These are phyloP conservation scores for Hirundichthys speculiger DNA, from an alignment of 2,113 vertebrate genomes.

Conservation along the genomic window DNA sequence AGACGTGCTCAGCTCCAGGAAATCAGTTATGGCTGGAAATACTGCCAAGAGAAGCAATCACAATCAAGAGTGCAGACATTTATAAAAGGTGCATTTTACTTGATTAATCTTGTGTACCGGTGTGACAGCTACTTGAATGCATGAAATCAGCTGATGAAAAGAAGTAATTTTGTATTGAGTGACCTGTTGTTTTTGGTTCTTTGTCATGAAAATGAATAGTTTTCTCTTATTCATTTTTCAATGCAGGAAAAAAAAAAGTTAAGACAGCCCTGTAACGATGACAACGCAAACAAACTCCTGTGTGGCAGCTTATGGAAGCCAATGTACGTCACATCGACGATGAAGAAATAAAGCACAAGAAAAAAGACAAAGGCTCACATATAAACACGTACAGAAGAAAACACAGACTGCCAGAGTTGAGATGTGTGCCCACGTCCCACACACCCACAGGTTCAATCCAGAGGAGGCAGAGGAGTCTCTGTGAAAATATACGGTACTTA, in stretches of 20 bases:
- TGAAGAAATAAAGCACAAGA: slow-evolving; percentile 14
- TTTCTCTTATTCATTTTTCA: slow-evolving; percentile 15
- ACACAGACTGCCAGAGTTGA: slow-evolving; percentile 32
- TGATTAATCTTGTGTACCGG: slow-evolving; percentile 16
- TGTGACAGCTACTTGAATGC: background rate
- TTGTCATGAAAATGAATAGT: slow-evolving; percentile 33
- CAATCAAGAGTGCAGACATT: slow-evolving; percentile 30
- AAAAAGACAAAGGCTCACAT: background rate
- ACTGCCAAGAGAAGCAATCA: slow-evolving; percentile 44
- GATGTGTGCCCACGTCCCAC: slow-evolving; percentile 23
- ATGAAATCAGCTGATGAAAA: slow-evolving; percentile 21
- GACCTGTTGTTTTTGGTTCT: slow-evolving; percentile 26
- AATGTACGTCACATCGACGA: background rate
- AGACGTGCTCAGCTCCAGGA: slow-evolving; percentile 13
- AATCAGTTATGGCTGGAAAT: slow-evolving; percentile 42
- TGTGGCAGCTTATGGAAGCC: slow-evolving; percentile 14
- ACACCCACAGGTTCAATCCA: slow-evolving; percentile 45
- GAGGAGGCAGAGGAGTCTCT: too few relatives aligned
- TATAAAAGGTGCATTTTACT: slow-evolving; percentile 43
- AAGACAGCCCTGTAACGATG: slow-evolving; percentile 16
- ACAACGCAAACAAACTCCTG: slow-evolving; percentile 11
- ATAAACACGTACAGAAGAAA: slow-evolving; percentile 26
- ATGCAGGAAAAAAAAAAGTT: background rate
- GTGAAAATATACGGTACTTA: too few relatives aligned
- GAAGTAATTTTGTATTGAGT: slow-evolving; percentile 23